These are phyloP conservation scores for Bimastos eiseni DNA, from an alignment of 2,888 invertebrate genomes.

Conservation along the genomic window DNA sequence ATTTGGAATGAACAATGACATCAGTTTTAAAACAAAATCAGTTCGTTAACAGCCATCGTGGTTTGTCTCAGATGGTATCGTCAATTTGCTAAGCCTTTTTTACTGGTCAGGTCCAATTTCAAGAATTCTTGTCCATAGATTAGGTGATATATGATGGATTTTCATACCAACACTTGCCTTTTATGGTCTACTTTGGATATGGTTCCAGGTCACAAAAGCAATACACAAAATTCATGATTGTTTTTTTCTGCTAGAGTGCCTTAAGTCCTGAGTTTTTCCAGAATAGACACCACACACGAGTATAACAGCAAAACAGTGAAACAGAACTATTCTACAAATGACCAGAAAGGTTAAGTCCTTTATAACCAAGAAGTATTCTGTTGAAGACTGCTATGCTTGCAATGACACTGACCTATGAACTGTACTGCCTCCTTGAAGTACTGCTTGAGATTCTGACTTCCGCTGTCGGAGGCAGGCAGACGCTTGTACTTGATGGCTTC, in stretches of 20 bases:
- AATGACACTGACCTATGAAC: constrained; percentile 72
- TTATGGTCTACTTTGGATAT: background rate
- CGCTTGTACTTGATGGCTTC: constrained; percentile 71
- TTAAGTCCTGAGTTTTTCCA: background rate
- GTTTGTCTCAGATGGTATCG: background rate
- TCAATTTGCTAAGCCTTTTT: background rate
- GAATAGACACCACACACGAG: background rate
- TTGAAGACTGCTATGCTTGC: background rate
- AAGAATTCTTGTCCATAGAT: background rate
- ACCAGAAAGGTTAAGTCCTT: background rate
- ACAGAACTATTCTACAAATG: background rate
- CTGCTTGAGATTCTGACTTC: constrained; percentile 82
- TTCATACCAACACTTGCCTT: background rate
- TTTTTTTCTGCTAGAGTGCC: background rate
- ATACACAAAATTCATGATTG: background rate
- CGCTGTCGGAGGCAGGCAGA: constrained; percentile 80
- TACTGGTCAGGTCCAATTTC: background rate
- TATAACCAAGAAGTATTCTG: background rate
- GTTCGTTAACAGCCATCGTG: background rate
- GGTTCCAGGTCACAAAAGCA: background rate
- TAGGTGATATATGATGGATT: background rate
- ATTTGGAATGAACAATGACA: background rate
- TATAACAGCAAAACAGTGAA: background rate
- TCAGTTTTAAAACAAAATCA: background rate
- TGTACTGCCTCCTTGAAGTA: constrained; percentile 84